Conservation (phyloP, 2,797 vertebrate species). For the Lepilemur ruficaudatus region DNA sequence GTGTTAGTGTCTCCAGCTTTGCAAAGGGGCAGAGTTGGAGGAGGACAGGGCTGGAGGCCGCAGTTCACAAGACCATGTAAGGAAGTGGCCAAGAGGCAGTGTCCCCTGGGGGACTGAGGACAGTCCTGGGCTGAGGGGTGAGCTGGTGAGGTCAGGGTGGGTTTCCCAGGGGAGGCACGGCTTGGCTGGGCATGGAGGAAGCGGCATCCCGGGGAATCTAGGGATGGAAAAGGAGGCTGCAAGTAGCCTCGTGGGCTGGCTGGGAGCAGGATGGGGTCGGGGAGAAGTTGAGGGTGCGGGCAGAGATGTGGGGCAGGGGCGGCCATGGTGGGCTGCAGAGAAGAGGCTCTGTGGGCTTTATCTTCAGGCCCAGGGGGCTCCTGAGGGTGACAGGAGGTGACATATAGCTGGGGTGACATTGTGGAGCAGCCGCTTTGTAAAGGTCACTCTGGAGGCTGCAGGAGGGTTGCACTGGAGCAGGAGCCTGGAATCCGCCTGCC, state of each 20-base stretch:
- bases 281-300: background rate
- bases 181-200: background rate
- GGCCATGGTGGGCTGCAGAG: background rate
- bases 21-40: background rate
- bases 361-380: background rate
- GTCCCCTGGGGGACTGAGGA: accelerated
- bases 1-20: accelerated
- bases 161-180: background rate
- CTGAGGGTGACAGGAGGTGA: too few relatives aligned
- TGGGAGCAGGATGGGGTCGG: background rate
- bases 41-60: background rate
- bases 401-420: background rate
- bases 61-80: background rate
- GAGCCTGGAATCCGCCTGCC: background rate
- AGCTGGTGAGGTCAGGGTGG: background rate
- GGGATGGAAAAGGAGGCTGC: background rate
- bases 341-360: background rate
- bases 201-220: background rate
- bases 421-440: background rate
- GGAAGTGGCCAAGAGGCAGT: background rate
- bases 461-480: background rate
- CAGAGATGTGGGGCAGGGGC: background rate
- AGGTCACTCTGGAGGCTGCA: background rate
- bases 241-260: too few relatives aligned
- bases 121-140: accelerated